Evolutionary conservation across 2,888 invertebrate species (phyloP), one percentile per base, ranked within the genome.

Genomic region (Orthosia incerta): DNA sequence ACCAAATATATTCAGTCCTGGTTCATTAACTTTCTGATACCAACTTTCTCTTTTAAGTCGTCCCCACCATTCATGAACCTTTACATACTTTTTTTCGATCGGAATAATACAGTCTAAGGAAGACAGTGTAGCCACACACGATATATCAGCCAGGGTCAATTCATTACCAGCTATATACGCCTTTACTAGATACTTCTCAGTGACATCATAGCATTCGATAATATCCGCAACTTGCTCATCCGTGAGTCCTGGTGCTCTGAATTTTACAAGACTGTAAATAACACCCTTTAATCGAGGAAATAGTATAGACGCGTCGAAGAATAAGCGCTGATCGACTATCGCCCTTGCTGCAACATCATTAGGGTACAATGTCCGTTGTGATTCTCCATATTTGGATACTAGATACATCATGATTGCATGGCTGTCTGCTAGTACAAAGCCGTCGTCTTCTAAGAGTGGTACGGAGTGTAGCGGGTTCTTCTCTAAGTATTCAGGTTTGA

Each of bases 391-490:
- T 74, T 91, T 90, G 1, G 89, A 83, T 12, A 88, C 82, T 9
- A 93, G 75, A 65, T 93, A 93, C 12, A 90, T 89, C 55, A 88
- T 87, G 26, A 93, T 93, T 1, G 90, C 91, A 64, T 92, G 92
- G 56, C 92, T 92, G 62, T 92, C 92, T 0, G 89, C 80, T 0
- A 92, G 65, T 1, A 85, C 76, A 20, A 91, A 86, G 45, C 88
- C 89, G 18, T 86, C 88, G 70, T 92, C 92, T 89, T 92, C 91
- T 4, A 93, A 76, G 20, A 93, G 57, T 0, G 93, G 93, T 5
- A 93, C 87, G 3, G 92, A 89, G 71, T 92, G 92, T n/a, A 91
- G 66, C 2, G 92, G 92, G 11, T 92, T 93, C 62, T 91, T 92
- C 57, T 85, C 79, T 51, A 92, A 64, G 64, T 88, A 92, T 4